phyloP scores from a whole-genome alignment of 2,888 invertebrate species.

The Bugula neritina region DNA sequence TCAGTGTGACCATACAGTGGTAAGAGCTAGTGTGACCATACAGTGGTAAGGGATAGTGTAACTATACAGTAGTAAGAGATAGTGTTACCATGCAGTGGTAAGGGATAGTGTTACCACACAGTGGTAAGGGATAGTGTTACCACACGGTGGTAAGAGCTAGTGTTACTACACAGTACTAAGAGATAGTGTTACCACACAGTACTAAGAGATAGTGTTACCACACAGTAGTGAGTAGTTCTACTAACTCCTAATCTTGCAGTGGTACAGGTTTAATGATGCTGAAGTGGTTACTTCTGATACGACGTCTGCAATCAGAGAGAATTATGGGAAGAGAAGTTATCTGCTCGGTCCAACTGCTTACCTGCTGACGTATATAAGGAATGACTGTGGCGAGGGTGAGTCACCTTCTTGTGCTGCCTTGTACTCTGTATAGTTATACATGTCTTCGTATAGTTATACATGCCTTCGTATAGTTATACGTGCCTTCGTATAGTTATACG shows the following conservation, averaged over 20 bases:
- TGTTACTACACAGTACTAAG: neutral
- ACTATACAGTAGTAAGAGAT: neutral
- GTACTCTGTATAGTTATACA: too few relatives aligned
- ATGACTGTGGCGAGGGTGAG: neutral
- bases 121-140: too few relatives aligned
- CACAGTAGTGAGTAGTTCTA: too few relatives aligned
- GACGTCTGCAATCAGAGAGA: conserved; percentile 1
- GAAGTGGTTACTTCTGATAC: neutral
- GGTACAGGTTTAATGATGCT: conserved; percentile 18
- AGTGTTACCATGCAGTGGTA: too few relatives aligned
- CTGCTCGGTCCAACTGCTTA: neutral
- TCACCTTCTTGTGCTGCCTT: too few relatives aligned
- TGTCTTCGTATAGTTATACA: too few relatives aligned
- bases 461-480: too few relatives aligned
- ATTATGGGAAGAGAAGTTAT: neutral
- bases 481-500: too few relatives aligned
- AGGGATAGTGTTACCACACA: neutral
- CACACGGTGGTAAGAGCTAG: neutral
- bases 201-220: neutral
- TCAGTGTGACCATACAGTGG: neutral
- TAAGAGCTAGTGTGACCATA: neutral
- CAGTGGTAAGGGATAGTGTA: neutral
- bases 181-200: neutral
- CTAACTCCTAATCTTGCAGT: neutral
- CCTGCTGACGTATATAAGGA: conserved; percentile 7